Base-by-base conservation (phyloP, 2,888 invertebrate genomes). In the Diplolepis rosae region DNA sequence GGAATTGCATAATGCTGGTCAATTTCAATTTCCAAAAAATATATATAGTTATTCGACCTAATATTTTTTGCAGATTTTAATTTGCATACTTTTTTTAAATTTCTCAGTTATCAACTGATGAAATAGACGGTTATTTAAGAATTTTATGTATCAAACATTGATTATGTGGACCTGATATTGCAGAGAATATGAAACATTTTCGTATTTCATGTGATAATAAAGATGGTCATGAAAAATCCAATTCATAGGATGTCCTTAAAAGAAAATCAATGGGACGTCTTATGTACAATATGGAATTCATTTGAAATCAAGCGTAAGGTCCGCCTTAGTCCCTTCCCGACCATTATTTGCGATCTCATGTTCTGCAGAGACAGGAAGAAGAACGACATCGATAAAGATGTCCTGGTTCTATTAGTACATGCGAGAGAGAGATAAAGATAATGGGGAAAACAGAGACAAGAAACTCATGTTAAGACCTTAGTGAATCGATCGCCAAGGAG, bases 151-250 rank as follows among this genome's bases (percentile, higher is more conserved):
- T 28, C 51, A n/a, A 9, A 48, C 15, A 51, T 32, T 67, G 51
- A n/a, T 15, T 30, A 67, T 30, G 51, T 50, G 51, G 27, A 32
- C 9, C 24, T n/a, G 13, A 9, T 15, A 56, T 51, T 39, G 24
- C 18, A 28, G 65, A 28, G 65, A 32, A 67, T 24, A 28, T 67
- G 51, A 30, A 65, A 61, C 68, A 67, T 39, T 65, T 68, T 35
- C 52, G 27, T 11, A 35, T 39, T 42, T 61, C 39, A 42, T 42
- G 27, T 7, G 7, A 27, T 22, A 61, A 39, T 61, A 61, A 39
- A 61, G 61, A n/a, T n/a, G 39, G 39, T 24, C 61, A 61, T 39
- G 39, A 61, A 42, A 24, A 35, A 27, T 61, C 39, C 39, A 42
- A 42, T 39, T 27, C 39, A 39, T 4, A 39, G 39, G 6, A 42